Evolutionary conservation across 2,888 invertebrate genomes (phyloP), one percentile per base, ranked within the genome.

Genomic region (Nymphalis polychloros): DNA sequence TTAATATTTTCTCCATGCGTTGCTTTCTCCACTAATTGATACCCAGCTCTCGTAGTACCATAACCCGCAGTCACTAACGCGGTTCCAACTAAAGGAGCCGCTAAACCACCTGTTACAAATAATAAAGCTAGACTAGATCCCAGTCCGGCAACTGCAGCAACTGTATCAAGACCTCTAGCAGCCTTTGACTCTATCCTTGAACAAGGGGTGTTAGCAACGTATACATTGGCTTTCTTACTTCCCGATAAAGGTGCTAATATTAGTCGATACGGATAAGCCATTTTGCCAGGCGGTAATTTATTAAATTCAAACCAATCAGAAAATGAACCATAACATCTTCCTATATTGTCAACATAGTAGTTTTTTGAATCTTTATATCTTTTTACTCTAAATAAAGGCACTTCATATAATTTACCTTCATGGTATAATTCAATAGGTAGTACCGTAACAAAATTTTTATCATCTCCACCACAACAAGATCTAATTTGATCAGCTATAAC

Each of bases 1-100:
- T 77, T 77, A 23, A 77, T 52, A 61, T 64, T 72, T 64, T 78
- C 76, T 13, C 76, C 77, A 52, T 78, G 77, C 10, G 62, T 49
- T 1, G 74, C 75, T 67, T 72, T 75, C 64, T 78, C 77, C n/a
- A 69, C 67, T 35, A 78, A 64, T 62, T 75, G 74, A 52, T 73
- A 72, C 6, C 70, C 52, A 41, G 77, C 72, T 35, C 76, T 63
- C 4, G 64, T 68, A 2, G 77, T 76, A 10, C 76, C 75, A 74
- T 72, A 76, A 46, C 75, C 46, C 4, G 75, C 75, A 8, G 71
- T 72, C 0, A 67, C 74, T 8, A 75, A 66, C 5, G 71, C 72
- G 1, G 73, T 71, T 0, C 64, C 68, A 8, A 76, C 73, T 27
- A 76, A 63, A 7, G 76, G 76, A 19, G 76, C 65, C 0, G 77